phyloP scores from a whole-genome alignment of 2,113 vertebrate species.

The Melanerpes formicivorus region DNA sequence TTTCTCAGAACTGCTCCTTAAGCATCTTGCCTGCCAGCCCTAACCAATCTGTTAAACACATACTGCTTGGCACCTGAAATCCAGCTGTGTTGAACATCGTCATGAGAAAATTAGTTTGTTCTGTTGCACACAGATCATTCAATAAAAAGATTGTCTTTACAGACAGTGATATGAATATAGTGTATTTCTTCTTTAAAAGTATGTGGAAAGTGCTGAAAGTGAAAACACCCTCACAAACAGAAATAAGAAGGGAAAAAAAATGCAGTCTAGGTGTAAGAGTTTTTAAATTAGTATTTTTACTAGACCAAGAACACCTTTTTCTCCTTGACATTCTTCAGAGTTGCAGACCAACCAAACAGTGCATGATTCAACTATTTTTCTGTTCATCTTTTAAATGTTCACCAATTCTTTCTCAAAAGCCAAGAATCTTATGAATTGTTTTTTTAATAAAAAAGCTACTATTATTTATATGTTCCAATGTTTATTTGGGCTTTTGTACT shows the following conservation, averaged over 20 bases:
- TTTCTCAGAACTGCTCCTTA: background rate
- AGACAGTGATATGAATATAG: background rate
- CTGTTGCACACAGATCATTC: background rate
- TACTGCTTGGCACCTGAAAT: background rate
- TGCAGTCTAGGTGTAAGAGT: background rate
- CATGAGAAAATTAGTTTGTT: background rate
- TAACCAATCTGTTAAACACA: background rate
- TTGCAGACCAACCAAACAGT: background rate
- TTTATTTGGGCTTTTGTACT: background rate
- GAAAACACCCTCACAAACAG: background rate
- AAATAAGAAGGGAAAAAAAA: background rate
- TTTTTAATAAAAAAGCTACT: background rate
- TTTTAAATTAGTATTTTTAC: background rate
- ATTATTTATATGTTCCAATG: background rate
- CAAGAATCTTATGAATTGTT: background rate
- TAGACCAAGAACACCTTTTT: background rate
- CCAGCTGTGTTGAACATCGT: background rate
- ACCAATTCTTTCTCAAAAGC: background rate
- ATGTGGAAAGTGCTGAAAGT: background rate
- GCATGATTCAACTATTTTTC: background rate
- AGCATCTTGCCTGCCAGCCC: background rate
- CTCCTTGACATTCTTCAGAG: background rate
- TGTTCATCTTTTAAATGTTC: background rate
- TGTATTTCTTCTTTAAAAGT: background rate
- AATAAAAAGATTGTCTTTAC: background rate